phyloP scores from a whole-genome alignment of 2,888 invertebrate species.

The Allacma fusca region DNA sequence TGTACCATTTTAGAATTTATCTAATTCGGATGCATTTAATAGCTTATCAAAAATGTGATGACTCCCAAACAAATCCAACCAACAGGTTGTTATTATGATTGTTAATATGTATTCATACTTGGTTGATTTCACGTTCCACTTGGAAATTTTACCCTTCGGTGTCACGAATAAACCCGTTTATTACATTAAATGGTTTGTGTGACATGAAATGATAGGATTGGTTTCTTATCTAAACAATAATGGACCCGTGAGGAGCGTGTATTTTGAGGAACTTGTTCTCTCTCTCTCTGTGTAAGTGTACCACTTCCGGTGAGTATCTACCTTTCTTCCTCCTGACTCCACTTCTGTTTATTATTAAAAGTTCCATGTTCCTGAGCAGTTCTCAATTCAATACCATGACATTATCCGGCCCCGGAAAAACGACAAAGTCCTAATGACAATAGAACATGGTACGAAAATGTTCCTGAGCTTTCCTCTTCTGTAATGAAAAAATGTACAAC shows the following conservation, averaged over 20 bases:
- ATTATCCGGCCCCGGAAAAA: conserved; percentile 4
- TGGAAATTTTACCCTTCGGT: not conserved
- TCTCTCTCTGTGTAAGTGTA: not conserved
- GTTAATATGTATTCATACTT: not conserved
- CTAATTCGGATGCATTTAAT: not conserved
- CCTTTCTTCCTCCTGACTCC: not conserved
- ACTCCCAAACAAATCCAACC: not conserved
- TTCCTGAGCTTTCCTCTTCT: not conserved
- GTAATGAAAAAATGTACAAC: not conserved
- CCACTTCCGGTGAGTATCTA: not conserved
- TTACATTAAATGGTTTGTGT: not conserved
- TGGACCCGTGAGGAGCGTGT: not conserved
- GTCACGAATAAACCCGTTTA: not conserved
- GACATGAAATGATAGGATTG: not conserved
- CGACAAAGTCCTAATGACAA: conserved; percentile 1
- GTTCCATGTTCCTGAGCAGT: not conserved
- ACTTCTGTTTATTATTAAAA: too few species aligned
- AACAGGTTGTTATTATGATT: not conserved
- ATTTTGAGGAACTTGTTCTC: not conserved
- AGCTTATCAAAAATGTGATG: not conserved
- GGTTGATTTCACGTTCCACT: not conserved
- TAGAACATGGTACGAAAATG: not conserved
- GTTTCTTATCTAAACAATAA: not conserved
- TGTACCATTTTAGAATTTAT: not conserved
- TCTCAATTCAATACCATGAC: conserved; percentile 10